These are phyloP conservation scores for Schizaphis graminum DNA, from an alignment of 2,888 invertebrate species.

Conservation along the genomic window DNA sequence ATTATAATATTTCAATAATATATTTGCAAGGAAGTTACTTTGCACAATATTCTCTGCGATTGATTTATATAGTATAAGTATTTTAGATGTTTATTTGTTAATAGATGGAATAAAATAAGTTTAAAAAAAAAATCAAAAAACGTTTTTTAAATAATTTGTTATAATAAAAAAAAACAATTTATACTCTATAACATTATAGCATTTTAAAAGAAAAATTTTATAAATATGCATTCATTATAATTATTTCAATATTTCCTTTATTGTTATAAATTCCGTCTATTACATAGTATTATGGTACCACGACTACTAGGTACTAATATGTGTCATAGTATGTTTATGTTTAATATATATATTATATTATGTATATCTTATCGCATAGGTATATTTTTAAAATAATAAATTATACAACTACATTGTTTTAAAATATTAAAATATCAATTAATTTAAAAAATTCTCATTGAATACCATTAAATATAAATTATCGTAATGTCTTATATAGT, in stretches of 20 bases:
- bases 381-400: background rate
- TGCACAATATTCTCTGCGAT: background rate
- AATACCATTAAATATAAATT: constrained; percentile 23
- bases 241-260: background rate
- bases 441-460: background rate
- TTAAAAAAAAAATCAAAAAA: background rate
- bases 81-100: background rate
- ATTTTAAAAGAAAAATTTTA: background rate
- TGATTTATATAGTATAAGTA: background rate
- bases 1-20: background rate
- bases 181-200: background rate
- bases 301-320: background rate
- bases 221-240: background rate
- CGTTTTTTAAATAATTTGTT: too few species aligned
- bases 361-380: too few species aligned
- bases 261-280: too few species aligned
- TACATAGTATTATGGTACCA: too few species aligned
- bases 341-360: background rate
- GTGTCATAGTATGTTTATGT: background rate
- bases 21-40: background rate
- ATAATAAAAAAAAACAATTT: too few species aligned
- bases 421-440: background rate
- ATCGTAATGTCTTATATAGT: background rate
- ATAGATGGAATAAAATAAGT: background rate
- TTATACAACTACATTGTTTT: background rate